Evolutionary conservation across 2,797 vertebrate genomes (phyloP), one percentile per base, ranked within the genome.

Genomic region (Salmo trutta): DNA sequence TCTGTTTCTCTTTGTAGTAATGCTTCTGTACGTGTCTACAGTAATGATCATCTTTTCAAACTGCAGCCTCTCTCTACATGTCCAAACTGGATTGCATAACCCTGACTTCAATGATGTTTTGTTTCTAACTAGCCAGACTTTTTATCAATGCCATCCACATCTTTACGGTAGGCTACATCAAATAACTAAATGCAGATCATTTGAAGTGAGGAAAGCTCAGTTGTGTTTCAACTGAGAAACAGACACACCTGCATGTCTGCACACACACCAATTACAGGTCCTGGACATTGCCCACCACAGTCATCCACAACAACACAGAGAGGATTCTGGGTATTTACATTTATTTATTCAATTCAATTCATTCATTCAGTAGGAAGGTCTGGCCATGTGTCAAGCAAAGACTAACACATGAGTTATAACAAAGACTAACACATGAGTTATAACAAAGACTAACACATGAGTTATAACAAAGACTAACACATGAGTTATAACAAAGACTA

Each of bases 61-160:
- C 41, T 47, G 41, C 41, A 47, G 10, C 10, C 10, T 47, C 41
- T 47, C 10, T 47, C 76, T 53, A 52, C 78, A 52, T 76, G 79
- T 27, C 78, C 75, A 52, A 68, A 88, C 83, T 82, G 54, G 76
- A 80, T 62, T 53, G 59, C 81, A 75, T 69, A 54, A 54, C 12
- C 62, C 36, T 53, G 54, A 76, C 66, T 71, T 29, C n/a, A 29
- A 10, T 27, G 7, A 24, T 65, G 62, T 65, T 27, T 10, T 56
- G 17, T 47, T 47, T 10, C 41, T 47, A 47, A 47, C 41, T 3
- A 47, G 10, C 41, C 41, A 47, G 41, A 47, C 10, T 47, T 47
- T 47, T 3, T 47, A 3, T 47, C 41, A 47, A 47, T 47, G 41
- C 41, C 41, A 47, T 47, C 41, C 41, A 47, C 7, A 47, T 47